These are phyloP conservation scores for Meloidogyne chitwoodi DNA, from an alignment of 1,140 invertebrate genomes.

Conservation along the genomic window DNA sequence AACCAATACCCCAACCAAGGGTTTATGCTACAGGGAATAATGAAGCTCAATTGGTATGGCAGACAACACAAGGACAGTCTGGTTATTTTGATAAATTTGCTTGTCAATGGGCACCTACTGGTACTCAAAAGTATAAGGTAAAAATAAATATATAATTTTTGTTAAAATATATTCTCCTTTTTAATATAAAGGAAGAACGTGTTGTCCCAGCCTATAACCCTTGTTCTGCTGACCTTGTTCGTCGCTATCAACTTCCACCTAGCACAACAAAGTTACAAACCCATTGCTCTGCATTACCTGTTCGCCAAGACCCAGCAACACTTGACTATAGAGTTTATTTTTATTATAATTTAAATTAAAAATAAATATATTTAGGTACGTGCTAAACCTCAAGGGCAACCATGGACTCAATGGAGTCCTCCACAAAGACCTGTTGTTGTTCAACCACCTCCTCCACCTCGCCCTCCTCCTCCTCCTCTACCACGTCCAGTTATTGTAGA, in stretches of 20 bases:
- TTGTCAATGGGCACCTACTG: conserved; percentile 48
- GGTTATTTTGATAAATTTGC: conserved; percentile 56
- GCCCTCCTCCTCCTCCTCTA: neutral
- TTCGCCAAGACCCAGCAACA: conserved; percentile 34
- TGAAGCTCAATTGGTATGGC: conserved; percentile 57
- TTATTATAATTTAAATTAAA: neutral
- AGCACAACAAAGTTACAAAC: conserved; percentile 42
- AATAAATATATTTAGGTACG: conserved; percentile 32
- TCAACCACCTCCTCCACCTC: conserved; percentile 15
- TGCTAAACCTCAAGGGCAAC: conserved; percentile 43
- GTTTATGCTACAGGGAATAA: conserved; percentile 52
- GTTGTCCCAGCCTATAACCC: conserved; percentile 59
- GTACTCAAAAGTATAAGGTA: conserved; percentile 34
- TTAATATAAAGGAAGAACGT: conserved; percentile 41
- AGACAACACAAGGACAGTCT: conserved; percentile 43
- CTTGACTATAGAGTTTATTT: conserved; percentile 47
- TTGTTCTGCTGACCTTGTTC: conserved; percentile 47
- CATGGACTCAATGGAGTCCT: conserved; percentile 49
- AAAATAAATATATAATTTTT: neutral
- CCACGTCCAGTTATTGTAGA: conserved; percentile 7
- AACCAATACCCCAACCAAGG: conserved; percentile 26
- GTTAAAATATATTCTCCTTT: neutral
- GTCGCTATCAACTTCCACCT: conserved; percentile 53
- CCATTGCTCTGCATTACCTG: conserved; percentile 51
- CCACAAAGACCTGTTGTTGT: conserved; percentile 34